Evolutionary conservation across 2,113 vertebrate genomes (phyloP).

Genomic region (Cyphomyrus plagiostoma): DNA sequence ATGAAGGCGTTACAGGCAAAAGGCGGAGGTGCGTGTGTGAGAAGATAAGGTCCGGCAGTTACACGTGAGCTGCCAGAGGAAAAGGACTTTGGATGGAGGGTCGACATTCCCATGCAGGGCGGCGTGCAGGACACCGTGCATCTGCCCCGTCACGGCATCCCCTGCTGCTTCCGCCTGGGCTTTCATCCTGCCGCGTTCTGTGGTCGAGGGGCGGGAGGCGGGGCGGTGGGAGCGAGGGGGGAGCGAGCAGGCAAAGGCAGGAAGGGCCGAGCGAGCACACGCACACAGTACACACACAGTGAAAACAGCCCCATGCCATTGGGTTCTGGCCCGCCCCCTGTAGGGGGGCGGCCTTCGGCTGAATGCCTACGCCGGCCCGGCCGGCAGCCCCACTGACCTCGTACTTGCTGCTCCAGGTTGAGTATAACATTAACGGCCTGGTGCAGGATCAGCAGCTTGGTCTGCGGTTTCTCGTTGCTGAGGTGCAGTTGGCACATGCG

Average conservation of each 20-base stretch:
- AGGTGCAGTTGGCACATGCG: constrained; percentile 97
- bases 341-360: constrained; percentile 27
- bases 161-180: neutral
- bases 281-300: constrained; percentile 33
- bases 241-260: neutral
- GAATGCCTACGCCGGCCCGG: neutral
- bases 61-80: neutral
- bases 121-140: neutral
- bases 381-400: constrained; percentile 86
- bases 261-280: constrained; percentile 15
- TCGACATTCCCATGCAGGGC: neutral
- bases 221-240: neutral
- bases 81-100: neutral
- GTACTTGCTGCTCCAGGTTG: constrained; percentile 98
- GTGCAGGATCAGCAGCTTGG: constrained; percentile 97
- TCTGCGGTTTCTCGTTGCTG: constrained; percentile 98
- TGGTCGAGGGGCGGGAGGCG: neutral
- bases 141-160: neutral
- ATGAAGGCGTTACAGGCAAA: neutral
- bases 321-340: constrained; percentile 34
- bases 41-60: neutral
- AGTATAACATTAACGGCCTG: constrained; percentile 98
- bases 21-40: neutral
- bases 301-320: constrained; percentile 53
- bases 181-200: neutral